Base-by-base conservation (phyloP, 2,797 vertebrate species). In the Ciconia nigra region DNA sequence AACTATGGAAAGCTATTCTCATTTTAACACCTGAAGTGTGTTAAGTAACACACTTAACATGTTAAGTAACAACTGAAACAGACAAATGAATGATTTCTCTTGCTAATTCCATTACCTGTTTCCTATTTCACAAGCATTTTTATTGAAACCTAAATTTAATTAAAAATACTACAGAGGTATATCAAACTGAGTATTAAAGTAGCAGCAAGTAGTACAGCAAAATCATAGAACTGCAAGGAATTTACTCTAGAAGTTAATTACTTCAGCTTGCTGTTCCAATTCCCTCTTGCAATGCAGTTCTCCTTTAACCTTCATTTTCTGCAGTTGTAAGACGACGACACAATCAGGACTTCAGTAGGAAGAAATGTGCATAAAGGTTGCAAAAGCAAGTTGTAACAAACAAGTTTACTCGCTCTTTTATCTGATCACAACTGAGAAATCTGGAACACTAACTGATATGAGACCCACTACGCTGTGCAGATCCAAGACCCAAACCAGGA, bases 31-130 rank as follows among this genome's bases (percentile, higher is more conserved):
- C 37, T 11, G 37, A 39, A 39, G 37, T 39, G 37, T 39, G 37
- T 39, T 39, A 39, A 39, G 37, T 39, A 39, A 39, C 37, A 39
- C 37, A 39, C 37, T 39, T 39, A 39, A 39, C 37, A 63, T 1
- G 2, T 79, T 91, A 79, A 88, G 85, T 52, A 84, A 51, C 91
- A 84, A 89, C 35, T 62, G 85, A 90, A 92, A 90, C 13, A 95
- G 69, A 94, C 70, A 76, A 25, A 55, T 19, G 37, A 96, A 97
- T 97, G 97, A 92, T 97, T 98, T 94, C 97, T 98, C 97, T 98
- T 98, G 97, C 97, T 95, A 95, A 84, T 87, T 80, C 87, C 72
- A 87, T 76, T 90, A 70, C 33, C 3, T 4, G 10, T 44, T 91
- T 90, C 39, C 49, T 71, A 77, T 65, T 94, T 84, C 54, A 72